These are phyloP conservation scores for Tachysurus vachellii DNA, from an alignment of 2,113 vertebrate species.

Conservation along the genomic window DNA sequence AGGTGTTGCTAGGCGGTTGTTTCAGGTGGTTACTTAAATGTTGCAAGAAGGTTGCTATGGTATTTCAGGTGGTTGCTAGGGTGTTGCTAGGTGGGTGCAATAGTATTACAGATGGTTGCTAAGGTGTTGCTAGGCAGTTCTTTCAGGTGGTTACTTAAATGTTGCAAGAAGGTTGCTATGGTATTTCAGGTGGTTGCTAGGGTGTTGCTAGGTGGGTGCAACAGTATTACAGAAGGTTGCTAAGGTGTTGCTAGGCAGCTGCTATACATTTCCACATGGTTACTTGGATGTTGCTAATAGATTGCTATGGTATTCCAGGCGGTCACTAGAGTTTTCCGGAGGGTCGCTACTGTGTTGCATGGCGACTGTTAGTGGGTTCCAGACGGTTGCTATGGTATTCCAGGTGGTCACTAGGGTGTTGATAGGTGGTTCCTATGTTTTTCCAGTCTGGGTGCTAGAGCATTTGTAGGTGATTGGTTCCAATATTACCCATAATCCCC, in stretches of 20 bases:
- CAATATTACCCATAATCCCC: background rate
- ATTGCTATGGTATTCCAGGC: background rate
- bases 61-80: background rate
- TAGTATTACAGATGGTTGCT: background rate
- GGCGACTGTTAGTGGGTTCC: background rate
- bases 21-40: background rate
- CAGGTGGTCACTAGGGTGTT: background rate
- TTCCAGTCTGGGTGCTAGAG: background rate
- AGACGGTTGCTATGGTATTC: background rate
- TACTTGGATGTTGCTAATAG: too few species aligned
- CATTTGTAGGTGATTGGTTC: background rate
- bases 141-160: background rate
- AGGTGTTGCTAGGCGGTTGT: background rate
- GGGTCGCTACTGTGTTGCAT: background rate
- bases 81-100: background rate
- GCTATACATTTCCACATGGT: too few species aligned
- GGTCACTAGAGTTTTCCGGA: background rate
- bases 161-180: background rate
- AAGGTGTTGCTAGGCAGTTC: too few species aligned
- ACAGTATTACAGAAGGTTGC: background rate
- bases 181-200: background rate
- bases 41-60: background rate
- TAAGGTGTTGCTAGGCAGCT: too few species aligned
- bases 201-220: background rate
- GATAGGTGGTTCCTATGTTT: background rate